These are phyloP conservation scores for Raja brachyura DNA, from an alignment of 2,113 vertebrate species.

Conservation along the genomic window DNA sequence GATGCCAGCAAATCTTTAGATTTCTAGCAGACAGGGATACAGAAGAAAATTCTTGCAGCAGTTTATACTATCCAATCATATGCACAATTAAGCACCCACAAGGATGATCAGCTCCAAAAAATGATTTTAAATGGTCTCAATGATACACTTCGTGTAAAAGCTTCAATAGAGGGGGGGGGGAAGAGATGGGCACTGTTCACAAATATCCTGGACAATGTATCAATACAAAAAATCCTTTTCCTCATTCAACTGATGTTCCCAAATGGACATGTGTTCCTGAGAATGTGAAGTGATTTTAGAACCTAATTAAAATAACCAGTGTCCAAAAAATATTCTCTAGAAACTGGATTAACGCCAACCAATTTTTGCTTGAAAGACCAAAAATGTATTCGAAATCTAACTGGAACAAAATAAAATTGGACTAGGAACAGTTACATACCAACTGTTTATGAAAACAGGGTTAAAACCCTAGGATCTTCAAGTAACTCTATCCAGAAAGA, in stretches of 20 bases:
- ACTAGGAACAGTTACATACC: background rate
- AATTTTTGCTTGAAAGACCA: background rate
- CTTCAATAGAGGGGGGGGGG: no score
- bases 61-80: background rate
- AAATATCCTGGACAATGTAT: no score
- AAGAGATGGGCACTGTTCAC: no score
- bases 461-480: constrained; percentile 29
- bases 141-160: background rate
- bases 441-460: background rate
- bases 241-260: no score
- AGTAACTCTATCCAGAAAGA: background rate
- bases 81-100: background rate
- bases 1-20: background rate
- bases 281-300: background rate
- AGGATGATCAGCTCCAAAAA: background rate
- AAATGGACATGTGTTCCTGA: background rate
- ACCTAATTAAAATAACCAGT: background rate
- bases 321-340: background rate
- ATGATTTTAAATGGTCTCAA: background rate
- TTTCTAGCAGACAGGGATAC: background rate
- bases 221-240: no score
- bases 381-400: no score
- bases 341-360: background rate
- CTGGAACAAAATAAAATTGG: background rate
- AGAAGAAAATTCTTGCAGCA: background rate